Base-by-base conservation (phyloP, 1,140 invertebrate species). In the Diachasmimorpha longicaudata region DNA sequence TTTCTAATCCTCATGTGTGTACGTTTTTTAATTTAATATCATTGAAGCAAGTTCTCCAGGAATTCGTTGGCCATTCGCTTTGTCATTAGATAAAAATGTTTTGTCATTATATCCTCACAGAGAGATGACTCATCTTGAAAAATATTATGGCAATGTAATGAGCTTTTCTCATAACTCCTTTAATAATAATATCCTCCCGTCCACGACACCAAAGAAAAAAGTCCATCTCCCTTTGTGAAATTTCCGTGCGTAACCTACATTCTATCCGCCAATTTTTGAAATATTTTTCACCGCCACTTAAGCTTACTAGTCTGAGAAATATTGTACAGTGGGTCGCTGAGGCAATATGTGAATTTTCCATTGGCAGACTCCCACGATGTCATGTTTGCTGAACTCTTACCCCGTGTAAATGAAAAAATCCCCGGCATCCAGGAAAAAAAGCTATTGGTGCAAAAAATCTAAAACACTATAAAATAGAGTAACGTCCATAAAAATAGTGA, bases 381-480 rank as follows among this genome's bases (percentile, higher is more conserved):
- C 36, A 21, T 69, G 44, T 75, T 75, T 75, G 58, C 74, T 16
- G 23, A 70, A 48, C 68, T 70, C 74, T 75, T 46, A 48, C 19
- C 67, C 39, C 69, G 44, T 75, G 74, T 75, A 75, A 75, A 75
- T 75, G 67, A 75, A 75, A 75, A 75, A 75, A 70, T 55, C 39
- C 8, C 14, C 46, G 21, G 31, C 42, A 42, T n/a, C 21, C 23
- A 48, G 48, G 3, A 48, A 71, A 48, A 21, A 70, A 48, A 69
- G 19, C 31, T 16, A 70, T 39, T 16, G 11, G 14, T 11, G n/a
- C 13, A 37, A 25, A 69, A 67, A 46, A 52, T 37, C 36, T 48
- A 31, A 21, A 11, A 16, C 11, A 31, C 31, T 46, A 46, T 37
- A 72, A 37, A 58, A 55, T 58, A 71, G n/a, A 25, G 25, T 14